A percentile compares a stretch with the other conserved stretches of the same genome.
Conservation (phyloP, 2,888 invertebrate genomes). For the Drosophila kanekoi region DNA sequence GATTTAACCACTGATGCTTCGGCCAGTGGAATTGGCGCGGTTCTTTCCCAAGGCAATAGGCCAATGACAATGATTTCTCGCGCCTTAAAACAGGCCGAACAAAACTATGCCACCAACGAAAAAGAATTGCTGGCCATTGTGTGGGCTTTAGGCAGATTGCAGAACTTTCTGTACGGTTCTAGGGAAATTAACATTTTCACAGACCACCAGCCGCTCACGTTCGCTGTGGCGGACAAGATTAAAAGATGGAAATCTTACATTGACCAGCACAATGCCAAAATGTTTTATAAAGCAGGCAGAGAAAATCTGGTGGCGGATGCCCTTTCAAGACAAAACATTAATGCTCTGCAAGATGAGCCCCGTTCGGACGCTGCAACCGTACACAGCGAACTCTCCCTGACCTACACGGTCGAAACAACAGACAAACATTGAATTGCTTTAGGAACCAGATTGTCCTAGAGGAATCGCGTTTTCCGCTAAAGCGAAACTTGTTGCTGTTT, state of each 20-base stretch:
- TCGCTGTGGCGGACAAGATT: not conserved
- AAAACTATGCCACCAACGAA: constrained; percentile 4
- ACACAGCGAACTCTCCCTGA: too few species aligned
- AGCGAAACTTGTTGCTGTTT: too few species aligned
- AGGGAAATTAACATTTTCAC: constrained; percentile 1
- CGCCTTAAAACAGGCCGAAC: constrained; percentile 9
- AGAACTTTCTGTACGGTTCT: constrained; percentile 1
- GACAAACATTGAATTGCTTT: not conserved
- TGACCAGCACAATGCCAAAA: too few species aligned
- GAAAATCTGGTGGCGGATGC: not conserved
- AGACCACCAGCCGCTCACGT: constrained; percentile 1
- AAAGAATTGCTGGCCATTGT: constrained; percentile 4
- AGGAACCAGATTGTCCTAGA: constrained; percentile 1
- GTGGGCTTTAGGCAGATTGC: constrained; percentile 6
- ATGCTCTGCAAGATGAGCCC: not conserved
- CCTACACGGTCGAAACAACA: not conserved
- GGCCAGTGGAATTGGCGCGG: not conserved
- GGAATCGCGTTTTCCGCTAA: constrained; percentile 1
- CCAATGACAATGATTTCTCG: constrained; percentile 4
- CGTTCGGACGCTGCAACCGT: not conserved
- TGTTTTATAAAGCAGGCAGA: too few species aligned
- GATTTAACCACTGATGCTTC: constrained; percentile 17
- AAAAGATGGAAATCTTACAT: constrained; percentile 1
- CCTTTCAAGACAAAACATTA: not conserved
- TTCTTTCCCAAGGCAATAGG: constrained; percentile 3